Evolutionary conservation across 2,888 invertebrate species (phyloP), one percentile per base, ranked within the genome.

Genomic region (Acleris sparsana): DNA sequence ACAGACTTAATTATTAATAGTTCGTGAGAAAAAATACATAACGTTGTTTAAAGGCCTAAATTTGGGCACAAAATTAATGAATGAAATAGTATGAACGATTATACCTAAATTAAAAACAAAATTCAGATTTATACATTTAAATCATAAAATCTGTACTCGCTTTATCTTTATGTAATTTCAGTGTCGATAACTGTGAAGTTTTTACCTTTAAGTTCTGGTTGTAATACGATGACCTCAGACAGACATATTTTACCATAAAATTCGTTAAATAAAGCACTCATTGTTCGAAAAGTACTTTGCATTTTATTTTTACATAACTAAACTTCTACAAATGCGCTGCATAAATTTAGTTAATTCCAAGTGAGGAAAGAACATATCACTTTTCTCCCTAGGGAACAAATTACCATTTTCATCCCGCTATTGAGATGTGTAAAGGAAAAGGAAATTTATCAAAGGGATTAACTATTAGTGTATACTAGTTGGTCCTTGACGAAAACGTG

Each of bases 201-300:
- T 70, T 62, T 72, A 65, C 70, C 69, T 74, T 71, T 83, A 85
- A 83, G 80, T 85, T 86, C 78, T 83, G 88, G 84, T 88, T 89
- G 86, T 88, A 86, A 84, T 76, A 77, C 73, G 80, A 82, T 83
- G 81, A 89, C 85, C 83, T 88, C 86, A 86, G 82, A 85, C 85
- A 85, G 88, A 87, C 84, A 63, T 68, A 67, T 85, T 86, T 86
- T 86, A 82, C 80, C 88, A 86, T 83, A 87, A 89, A 89, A 91
- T 90, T 91, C 87, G 91, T 91, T 91, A 55, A 92, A 88, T 92
- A 92, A 91, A 92, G 90, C 92, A 92, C 92, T 89, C 89, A 90
- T 91, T 92, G 92, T 92, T 92, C 92, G 76, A 78, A 71, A 66
- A 63, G 62, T 62, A 60, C 5, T 43, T 16, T 39, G 48, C 69